phyloP scores from a whole-genome alignment of 2,113 vertebrate genomes.

The Anarhynchus alexandrinus region DNA sequence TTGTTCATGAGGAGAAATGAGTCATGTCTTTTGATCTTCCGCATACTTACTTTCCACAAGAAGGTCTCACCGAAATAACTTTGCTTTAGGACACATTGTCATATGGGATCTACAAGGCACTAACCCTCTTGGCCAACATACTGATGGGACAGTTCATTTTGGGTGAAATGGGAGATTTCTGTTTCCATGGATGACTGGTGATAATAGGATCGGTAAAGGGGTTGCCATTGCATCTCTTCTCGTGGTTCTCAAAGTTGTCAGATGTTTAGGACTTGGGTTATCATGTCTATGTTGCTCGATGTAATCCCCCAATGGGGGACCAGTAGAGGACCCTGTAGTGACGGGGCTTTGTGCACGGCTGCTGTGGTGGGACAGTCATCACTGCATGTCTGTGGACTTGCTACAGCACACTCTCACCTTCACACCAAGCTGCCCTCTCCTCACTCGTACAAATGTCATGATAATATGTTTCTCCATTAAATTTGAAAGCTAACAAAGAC shows the following conservation, averaged over 20 bases:
- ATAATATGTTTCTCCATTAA: not conserved
- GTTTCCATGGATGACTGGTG: not conserved
- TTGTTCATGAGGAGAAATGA: not conserved
- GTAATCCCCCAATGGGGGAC: not conserved
- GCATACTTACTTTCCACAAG: not conserved
- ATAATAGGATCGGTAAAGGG: not conserved
- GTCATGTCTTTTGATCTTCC: not conserved
- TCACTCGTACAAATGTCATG: not conserved
- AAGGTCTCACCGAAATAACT: not conserved
- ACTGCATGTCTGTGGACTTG: not conserved
- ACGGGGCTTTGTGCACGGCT: fast-evolving
- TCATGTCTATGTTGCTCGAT: not conserved
- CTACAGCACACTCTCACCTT: not conserved
- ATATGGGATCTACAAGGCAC: not conserved
- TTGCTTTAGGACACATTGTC: not conserved
- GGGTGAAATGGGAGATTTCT: not conserved
- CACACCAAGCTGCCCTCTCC: fast-evolving
- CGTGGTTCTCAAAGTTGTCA: fast-evolving
- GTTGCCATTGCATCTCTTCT: not conserved
- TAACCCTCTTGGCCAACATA: not conserved
- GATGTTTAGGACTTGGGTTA: not conserved
- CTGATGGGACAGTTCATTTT: not conserved
- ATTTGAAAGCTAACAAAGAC: not conserved
- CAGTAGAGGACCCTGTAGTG: fast-evolving
- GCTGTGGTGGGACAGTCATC: not conserved